Evolutionary conservation across 2,113 vertebrate genomes (phyloP).

Genomic region (Bothrops jararaca): DNA sequence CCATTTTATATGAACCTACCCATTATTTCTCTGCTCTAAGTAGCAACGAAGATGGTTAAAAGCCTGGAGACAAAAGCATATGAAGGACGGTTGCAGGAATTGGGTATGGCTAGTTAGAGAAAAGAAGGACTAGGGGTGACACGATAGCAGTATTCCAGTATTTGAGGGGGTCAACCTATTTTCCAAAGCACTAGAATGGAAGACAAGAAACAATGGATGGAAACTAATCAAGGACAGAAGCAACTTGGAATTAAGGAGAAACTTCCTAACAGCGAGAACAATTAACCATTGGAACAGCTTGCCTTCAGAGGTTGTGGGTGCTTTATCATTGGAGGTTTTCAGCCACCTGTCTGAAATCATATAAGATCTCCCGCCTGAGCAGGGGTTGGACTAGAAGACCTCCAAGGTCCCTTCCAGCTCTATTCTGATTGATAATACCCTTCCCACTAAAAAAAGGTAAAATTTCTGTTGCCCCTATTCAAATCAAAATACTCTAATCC

Average conservation of each 20-base stretch:
- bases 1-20: background rate
- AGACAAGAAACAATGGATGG: no score
- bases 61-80: background rate
- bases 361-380: background rate
- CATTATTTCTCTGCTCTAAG: background rate
- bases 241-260: no score
- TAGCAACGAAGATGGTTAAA: background rate
- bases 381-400: background rate
- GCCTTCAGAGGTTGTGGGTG: no score
- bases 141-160: background rate
- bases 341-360: background rate
- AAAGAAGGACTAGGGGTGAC: background rate
- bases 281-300: no score
- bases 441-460: background rate
- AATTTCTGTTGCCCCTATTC: background rate
- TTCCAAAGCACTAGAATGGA: no score
- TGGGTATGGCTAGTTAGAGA: background rate
- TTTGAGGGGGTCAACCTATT: background rate
- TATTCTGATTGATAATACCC: background rate
- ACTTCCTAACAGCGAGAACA: no score
- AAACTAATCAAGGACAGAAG: no score
- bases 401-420: background rate
- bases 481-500: background rate
- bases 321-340: no score
- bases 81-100: background rate